A percentile compares a stretch with the other conserved stretches of the same genome.
These are phyloP conservation scores for Zosterops borbonicus DNA, from an alignment of 2,113 vertebrate species.

Conservation along the genomic window DNA sequence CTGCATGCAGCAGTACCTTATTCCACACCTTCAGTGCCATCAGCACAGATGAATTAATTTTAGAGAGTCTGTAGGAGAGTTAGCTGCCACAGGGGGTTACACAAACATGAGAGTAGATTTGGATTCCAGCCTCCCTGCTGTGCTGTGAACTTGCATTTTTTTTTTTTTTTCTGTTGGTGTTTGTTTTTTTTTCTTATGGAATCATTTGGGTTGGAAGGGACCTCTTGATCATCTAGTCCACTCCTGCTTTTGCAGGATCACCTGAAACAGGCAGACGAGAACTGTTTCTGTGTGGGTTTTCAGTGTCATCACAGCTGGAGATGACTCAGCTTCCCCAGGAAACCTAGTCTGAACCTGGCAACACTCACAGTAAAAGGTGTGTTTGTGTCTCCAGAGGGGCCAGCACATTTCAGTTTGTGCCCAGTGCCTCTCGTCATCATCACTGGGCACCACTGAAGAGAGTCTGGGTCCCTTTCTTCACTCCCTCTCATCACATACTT, in stretches of 20 bases:
- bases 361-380: background rate
- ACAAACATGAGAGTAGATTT: background rate
- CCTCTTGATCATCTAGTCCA: background rate
- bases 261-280: background rate
- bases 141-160: background rate
- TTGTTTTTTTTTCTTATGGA: background rate
- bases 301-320: background rate
- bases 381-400: background rate
- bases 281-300: background rate
- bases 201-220: background rate
- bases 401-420: background rate
- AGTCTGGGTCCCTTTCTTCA: background rate
- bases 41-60: background rate
- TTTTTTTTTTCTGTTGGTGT: accelerated
- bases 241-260: background rate
- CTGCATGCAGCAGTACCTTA: background rate
- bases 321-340: background rate
- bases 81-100: background rate
- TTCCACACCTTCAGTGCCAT: background rate
- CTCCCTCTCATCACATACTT: background rate
- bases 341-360: background rate
- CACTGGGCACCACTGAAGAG: background rate
- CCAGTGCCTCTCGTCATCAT: background rate
- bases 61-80: background rate
- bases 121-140: background rate